Conservation (phyloP, 2,797 vertebrate species). For the Clamator glandarius region DNA sequence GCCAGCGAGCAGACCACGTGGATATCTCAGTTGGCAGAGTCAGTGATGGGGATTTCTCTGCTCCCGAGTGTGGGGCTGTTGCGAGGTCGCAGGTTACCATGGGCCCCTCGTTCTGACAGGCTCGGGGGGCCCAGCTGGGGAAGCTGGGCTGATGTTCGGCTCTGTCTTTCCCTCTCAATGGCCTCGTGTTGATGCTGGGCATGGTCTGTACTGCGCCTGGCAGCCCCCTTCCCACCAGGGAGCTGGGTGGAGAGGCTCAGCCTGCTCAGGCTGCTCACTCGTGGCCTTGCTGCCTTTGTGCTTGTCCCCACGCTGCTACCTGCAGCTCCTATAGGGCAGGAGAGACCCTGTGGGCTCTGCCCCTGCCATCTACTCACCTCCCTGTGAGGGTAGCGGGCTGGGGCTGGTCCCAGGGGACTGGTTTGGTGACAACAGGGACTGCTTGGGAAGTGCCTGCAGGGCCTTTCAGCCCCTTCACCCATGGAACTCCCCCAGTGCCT, state of each 20-base stretch:
- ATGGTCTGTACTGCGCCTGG: neutral
- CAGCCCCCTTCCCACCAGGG: neutral
- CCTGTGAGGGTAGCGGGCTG: neutral
- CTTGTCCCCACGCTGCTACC: neutral
- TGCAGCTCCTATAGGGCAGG: neutral
- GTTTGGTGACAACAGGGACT: neutral
- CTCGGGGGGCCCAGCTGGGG: neutral
- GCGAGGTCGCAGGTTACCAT: neutral
- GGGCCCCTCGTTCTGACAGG: neutral
- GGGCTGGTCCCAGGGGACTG: neutral
- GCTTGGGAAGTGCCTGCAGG: neutral
- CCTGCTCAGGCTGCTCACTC: neutral
- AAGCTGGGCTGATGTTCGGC: neutral
- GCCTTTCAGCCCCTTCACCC: neutral
- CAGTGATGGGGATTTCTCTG: neutral
- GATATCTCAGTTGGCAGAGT: neutral
- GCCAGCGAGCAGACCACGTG: fast-evolving
- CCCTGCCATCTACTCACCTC: too few species aligned
- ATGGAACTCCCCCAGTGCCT: neutral
- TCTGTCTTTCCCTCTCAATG: neutral
- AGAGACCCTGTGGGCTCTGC: neutral
- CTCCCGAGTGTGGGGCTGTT: neutral
- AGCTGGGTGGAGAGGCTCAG: neutral
- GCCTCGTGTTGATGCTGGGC: fast-evolving
- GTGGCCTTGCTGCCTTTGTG: neutral